Conservation (phyloP, 1,140 invertebrate species). For the Pogonus chalceus region DNA sequence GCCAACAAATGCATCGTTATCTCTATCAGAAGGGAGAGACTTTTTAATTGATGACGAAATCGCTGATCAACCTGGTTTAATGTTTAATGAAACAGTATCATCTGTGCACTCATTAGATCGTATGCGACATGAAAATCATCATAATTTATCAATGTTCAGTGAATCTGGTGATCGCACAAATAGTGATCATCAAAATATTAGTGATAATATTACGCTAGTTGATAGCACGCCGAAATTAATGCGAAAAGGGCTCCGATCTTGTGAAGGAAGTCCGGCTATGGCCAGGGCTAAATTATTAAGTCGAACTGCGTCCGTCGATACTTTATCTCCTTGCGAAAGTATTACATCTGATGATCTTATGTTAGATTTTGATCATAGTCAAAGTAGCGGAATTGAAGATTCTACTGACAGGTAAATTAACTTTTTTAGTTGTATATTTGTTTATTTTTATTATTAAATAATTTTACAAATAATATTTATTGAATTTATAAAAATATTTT, state of each 20-base stretch:
- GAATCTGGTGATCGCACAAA: neutral
- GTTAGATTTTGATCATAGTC: slow-evolving; percentile 67
- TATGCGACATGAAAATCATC: slow-evolving; percentile 27
- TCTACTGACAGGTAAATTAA: slow-evolving; percentile 50
- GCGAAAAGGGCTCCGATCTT: slow-evolving; percentile 27
- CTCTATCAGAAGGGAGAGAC: slow-evolving; percentile 57
- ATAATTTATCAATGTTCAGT: neutral
- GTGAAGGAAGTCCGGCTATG: slow-evolving; percentile 34
- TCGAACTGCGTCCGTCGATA: slow-evolving; percentile 57
- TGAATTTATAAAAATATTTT: no score
- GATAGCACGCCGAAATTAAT: slow-evolving; percentile 12
- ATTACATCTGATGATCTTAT: slow-evolving; percentile 74
- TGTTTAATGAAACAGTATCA: slow-evolving; percentile 57
- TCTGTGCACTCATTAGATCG: slow-evolving; percentile 29
- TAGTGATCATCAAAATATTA: slow-evolving; percentile 4
- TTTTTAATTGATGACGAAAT: slow-evolving; percentile 84
- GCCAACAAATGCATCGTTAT: slow-evolving; percentile 64
- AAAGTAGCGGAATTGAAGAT: slow-evolving; percentile 58
- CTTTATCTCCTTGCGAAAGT: slow-evolving; percentile 65
- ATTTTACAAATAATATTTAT: no score
- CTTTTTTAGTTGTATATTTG: neutral
- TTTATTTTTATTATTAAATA: neutral
- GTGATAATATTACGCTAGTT: neutral
- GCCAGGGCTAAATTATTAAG: slow-evolving; percentile 33
- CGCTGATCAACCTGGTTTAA: slow-evolving; percentile 75